These are phyloP conservation scores for Oligia latruncula DNA, from an alignment of 2,888 invertebrate species.

Conservation along the genomic window DNA sequence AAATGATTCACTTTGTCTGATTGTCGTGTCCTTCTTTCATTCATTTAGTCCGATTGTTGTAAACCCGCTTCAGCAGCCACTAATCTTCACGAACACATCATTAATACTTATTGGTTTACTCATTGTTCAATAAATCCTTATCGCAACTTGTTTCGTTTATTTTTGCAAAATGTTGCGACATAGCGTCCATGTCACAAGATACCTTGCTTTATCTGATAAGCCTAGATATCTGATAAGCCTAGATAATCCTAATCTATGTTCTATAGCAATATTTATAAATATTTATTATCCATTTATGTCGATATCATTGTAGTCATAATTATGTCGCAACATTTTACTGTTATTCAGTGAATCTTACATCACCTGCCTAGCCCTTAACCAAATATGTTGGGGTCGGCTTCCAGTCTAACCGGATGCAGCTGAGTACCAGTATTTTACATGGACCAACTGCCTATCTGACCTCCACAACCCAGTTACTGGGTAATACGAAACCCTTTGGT, in stretches of 20 bases:
- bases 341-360: background rate
- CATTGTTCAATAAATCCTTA: slow-evolving; percentile 9
- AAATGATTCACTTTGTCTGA: slow-evolving; percentile 8
- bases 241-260: background rate
- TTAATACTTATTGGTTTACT: background rate
- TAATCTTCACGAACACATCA: slow-evolving; percentile 23
- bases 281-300: background rate
- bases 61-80: background rate
- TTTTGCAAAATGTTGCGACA: slow-evolving; percentile 38
- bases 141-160: background rate
- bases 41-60: slow-evolving; percentile 2
- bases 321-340: slow-evolving; percentile 23
- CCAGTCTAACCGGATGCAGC: too few species aligned
- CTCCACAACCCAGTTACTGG: too few species aligned
- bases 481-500: too few species aligned
- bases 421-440: too few species aligned
- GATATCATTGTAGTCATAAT: slow-evolving; percentile 22
- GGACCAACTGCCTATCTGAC: too few species aligned
- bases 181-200: background rate
- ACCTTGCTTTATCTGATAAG: background rate
- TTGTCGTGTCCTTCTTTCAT: slow-evolving; percentile 5
- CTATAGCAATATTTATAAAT: slow-evolving; percentile 4
- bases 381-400: too few species aligned
- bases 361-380: too few species aligned
- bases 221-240: too few species aligned